phyloP scores from a whole-genome alignment of 1,140 invertebrate genomes.

The Lutraria rhynchaena region DNA sequence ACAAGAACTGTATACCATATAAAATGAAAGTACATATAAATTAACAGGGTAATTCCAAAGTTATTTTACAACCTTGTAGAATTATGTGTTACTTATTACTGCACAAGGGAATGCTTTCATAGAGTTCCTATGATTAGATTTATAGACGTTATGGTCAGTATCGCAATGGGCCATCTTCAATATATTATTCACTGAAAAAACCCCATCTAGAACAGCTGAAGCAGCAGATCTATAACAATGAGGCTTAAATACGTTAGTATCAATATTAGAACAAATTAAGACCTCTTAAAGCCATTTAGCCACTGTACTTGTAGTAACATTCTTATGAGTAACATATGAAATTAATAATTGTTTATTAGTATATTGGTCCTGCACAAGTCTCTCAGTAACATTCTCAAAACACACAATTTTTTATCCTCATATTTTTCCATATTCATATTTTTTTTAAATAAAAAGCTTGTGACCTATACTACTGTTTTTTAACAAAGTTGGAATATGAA shows the following conservation, averaged over 20 bases:
- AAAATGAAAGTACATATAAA: too few relatives aligned
- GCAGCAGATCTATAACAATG: constrained; percentile 32
- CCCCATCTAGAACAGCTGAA: constrained; percentile 15
- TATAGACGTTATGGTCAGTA: constrained; percentile 18
- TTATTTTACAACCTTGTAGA: too few relatives aligned
- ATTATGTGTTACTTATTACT: too few relatives aligned
- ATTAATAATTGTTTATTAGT: constrained; percentile 14
- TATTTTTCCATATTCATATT: too few relatives aligned
- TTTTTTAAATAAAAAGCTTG: constrained; percentile 3
- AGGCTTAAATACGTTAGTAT: constrained; percentile 25
- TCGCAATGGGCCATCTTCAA: constrained; percentile 19
- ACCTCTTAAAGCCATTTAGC: constrained; percentile 34
- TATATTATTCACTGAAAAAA: not conserved
- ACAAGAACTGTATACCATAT: too few relatives aligned
- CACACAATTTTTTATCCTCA: too few relatives aligned
- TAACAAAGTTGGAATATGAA: too few relatives aligned
- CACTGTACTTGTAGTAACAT: constrained; percentile 30
- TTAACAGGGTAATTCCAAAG: too few relatives aligned
- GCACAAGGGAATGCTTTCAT: too few relatives aligned
- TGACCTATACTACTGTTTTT: not conserved
- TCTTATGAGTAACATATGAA: constrained; percentile 43
- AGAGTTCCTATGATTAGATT: constrained; percentile 17
- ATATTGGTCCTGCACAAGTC: constrained; percentile 12
- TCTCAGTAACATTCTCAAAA: constrained; percentile 21
- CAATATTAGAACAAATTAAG: constrained; percentile 7